These are phyloP conservation scores for Pangasius larnaudii DNA, from an alignment of 2,797 vertebrate species.

Conservation along the genomic window DNA sequence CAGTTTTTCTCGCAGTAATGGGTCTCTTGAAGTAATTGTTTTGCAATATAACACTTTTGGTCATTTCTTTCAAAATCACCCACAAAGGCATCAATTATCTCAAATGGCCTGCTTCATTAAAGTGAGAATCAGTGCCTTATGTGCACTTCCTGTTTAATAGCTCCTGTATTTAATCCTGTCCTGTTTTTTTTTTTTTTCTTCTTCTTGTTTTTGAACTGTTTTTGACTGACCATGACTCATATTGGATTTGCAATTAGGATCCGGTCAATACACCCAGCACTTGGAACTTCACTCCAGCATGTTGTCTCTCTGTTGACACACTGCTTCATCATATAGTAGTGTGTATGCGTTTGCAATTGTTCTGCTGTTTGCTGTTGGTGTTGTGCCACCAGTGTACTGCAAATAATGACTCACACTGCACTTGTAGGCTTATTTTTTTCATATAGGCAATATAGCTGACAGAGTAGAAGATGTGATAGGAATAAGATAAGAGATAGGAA, in stretches of 20 bases:
- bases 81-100: slow-evolving; percentile 11
- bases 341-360: not conserved
- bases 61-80: not conserved
- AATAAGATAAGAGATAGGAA: not conserved
- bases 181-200: too few species aligned
- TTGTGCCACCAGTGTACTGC: not conserved
- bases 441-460: not conserved
- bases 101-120: not conserved
- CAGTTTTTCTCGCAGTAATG: not conserved
- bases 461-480: not conserved
- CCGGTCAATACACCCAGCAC: not conserved
- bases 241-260: slow-evolving; percentile 15
- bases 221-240: not conserved
- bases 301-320: not conserved
- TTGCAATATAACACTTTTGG: not conserved
- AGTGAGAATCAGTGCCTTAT: not conserved
- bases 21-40: not conserved
- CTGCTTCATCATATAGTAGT: not conserved
- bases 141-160: slow-evolving; percentile 12
- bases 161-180: not conserved
- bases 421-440: not conserved
- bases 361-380: not conserved
- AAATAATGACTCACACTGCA: not conserved
- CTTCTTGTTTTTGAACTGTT: not conserved
- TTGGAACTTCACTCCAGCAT: not conserved